Evolutionary conservation across 2,113 vertebrate species (phyloP), one percentile per base, ranked within the genome.

Genomic region (Upupa epops): DNA sequence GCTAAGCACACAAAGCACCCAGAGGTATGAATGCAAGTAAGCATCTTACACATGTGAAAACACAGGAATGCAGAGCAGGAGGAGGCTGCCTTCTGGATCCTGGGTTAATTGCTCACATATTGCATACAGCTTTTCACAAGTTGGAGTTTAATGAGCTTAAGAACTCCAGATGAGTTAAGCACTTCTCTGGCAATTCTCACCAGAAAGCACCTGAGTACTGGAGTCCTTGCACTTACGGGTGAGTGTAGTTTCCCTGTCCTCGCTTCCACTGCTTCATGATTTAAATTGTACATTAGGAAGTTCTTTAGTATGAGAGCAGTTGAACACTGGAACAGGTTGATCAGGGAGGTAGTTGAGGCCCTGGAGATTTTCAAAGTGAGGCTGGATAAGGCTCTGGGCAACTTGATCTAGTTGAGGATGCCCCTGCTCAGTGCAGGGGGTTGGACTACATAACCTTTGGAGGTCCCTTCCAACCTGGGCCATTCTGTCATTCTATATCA

Each of bases 151-250:
- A 52, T 21, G 58, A 68, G 37, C 20, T 73, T 22, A 52, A 48
- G 22, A 74, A 31, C 60, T 15, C 40, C 40, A 42, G 11, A 42
- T 42, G 40, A 86, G 73, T 45, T 52, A 72, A 84, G 40, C 37
- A 56, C 37, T 91, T 80, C 68, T 83, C 22, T 26, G 40, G 29
- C 1, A 3, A 13, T 26, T 64, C 46, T 36, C 77, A 78, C 13
- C 32, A 64, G 45, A 64, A 74, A 65, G 52, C 37, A 69, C 5
- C 28, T 3, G 28, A 59, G 56, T 2, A 12, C n/a, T 21, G 13
- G 2, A 34, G 32, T 2, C 83, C 59, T 46, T 69, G 28, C 22
- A n/a, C 17, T 14, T 1, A 2, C 0, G 29, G n/a, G 24, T 1
- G 7, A 73, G 55, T 7, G 16, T 52, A 51, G 26, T 72, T 75